These are phyloP conservation scores for Orycteropus afer DNA, from an alignment of 2,113 vertebrate species.

Conservation along the genomic window DNA sequence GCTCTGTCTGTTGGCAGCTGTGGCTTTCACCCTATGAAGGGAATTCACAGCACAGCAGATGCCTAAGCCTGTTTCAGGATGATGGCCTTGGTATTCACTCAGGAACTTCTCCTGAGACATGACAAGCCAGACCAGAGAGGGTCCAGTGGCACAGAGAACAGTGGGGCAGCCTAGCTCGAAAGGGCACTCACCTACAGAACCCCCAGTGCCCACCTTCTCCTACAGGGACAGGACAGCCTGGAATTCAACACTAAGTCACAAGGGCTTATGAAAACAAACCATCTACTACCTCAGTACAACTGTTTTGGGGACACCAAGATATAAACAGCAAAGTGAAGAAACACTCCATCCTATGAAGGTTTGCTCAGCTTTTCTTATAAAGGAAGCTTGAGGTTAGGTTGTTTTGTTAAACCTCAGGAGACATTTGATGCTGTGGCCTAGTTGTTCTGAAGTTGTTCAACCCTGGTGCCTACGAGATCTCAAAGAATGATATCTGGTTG, in stretches of 20 bases:
- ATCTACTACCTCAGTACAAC: neutral
- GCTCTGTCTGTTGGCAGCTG: neutral
- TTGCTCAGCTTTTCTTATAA: neutral
- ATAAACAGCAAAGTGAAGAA: neutral
- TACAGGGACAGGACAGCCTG: neutral
- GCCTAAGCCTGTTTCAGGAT: neutral
- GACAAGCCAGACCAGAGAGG: neutral
- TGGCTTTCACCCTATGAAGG: neutral
- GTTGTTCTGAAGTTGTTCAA: neutral
- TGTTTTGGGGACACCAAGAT: neutral
- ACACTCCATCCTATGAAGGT: neutral
- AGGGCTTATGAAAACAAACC: neutral
- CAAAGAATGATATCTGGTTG: neutral
- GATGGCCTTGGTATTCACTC: neutral
- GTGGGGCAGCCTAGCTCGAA: accelerated
- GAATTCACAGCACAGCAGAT: neutral
- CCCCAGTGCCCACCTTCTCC: too few species aligned
- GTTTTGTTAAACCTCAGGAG: neutral
- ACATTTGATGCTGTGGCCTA: neutral
- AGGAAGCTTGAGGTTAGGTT: neutral
- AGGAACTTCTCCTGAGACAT: accelerated
- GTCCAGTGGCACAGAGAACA: neutral
- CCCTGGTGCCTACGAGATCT: neutral
- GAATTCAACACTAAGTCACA: neutral
- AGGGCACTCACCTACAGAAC: accelerated